These are phyloP conservation scores for Montipora cactus DNA, from an alignment of 64 coral and sea anemone species.

Conservation along the genomic window DNA sequence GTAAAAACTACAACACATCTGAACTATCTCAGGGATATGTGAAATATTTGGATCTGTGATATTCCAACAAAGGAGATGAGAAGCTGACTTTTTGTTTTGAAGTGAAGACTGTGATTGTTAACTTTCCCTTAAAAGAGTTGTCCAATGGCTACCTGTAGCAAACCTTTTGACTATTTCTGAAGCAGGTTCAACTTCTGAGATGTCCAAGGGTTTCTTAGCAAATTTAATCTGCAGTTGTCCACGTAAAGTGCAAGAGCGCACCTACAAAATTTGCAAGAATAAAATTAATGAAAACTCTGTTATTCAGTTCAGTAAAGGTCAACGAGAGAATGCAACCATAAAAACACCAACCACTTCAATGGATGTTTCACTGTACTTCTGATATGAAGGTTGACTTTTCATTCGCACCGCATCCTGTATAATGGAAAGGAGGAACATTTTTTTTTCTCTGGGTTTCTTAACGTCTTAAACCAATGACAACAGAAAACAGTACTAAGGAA, in stretches of 20 bases:
- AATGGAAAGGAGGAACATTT: background rate
- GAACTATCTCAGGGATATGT: too few species aligned
- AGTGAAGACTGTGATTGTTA: too few species aligned
- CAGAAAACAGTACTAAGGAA: too few species aligned
- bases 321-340: background rate
- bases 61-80: too few species aligned
- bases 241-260: conserved; percentile 95
- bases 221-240: conserved; percentile 95
- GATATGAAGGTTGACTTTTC: conserved; percentile 77
- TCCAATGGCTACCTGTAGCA: conserved; percentile 72
- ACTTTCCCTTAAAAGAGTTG: too few species aligned
- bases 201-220: conserved; percentile 74
- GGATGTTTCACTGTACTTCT: conserved; percentile 85
- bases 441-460: background rate
- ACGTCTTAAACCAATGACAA: too few species aligned
- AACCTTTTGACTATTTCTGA: conserved; percentile 95
- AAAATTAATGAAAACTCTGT: background rate
- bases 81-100: too few species aligned
- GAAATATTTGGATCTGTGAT: too few species aligned
- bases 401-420: conserved; percentile 81
- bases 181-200: conserved; percentile 93
- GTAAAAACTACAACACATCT: too few species aligned
- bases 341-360: conserved; percentile 68
- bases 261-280: conserved; percentile 48
- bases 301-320: background rate